Evolutionary conservation across 1,140 invertebrate species (phyloP).

Genomic region (Drosophila ogumai): DNA sequence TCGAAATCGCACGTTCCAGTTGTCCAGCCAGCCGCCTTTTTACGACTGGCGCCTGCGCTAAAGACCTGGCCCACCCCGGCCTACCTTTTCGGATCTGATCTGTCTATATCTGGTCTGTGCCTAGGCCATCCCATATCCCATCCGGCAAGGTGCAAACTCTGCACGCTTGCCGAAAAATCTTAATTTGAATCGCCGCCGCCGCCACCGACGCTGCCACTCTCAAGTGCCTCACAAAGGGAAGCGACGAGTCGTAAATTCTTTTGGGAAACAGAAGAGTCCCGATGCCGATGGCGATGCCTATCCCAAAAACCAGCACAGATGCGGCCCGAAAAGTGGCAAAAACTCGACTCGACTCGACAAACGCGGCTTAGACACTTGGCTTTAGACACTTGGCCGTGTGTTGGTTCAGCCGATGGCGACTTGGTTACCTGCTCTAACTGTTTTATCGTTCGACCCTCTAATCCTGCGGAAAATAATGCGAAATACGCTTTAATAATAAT

Average conservation of each 20-base stretch:
- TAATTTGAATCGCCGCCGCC: conserved; percentile 69
- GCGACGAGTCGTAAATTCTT: conserved; percentile 71
- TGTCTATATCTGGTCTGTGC: conserved; percentile 14
- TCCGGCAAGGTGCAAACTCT: conserved; percentile 60
- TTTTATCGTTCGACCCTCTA: conserved; percentile 73
- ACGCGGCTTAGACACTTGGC: conserved; percentile 76
- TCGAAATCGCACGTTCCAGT: conserved; percentile 72
- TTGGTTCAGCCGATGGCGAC: conserved; percentile 22
- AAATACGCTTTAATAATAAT: conserved; percentile 84
- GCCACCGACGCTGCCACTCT: conserved; percentile 19
- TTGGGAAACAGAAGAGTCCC: conserved; percentile 27
- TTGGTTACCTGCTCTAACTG: conserved; percentile 38
- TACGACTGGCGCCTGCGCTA: conserved; percentile 79
- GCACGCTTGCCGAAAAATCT: conserved; percentile 57
- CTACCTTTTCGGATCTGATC: conserved; percentile 33
- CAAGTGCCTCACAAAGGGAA: conserved; percentile 56
- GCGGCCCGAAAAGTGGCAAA: conserved; percentile 25
- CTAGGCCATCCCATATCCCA: conserved; percentile 2
- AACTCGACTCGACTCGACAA: conserved; percentile 37
- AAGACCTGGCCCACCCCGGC: conserved; percentile 72
- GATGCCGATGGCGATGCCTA: not conserved
- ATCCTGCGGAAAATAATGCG: conserved; percentile 83
- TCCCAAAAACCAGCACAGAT: conserved; percentile 37
- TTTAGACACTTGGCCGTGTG: conserved; percentile 63
- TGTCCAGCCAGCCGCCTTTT: conserved; percentile 67